phyloP scores from a whole-genome alignment of 2,113 vertebrate genomes.

The Gallinago undulata region DNA sequence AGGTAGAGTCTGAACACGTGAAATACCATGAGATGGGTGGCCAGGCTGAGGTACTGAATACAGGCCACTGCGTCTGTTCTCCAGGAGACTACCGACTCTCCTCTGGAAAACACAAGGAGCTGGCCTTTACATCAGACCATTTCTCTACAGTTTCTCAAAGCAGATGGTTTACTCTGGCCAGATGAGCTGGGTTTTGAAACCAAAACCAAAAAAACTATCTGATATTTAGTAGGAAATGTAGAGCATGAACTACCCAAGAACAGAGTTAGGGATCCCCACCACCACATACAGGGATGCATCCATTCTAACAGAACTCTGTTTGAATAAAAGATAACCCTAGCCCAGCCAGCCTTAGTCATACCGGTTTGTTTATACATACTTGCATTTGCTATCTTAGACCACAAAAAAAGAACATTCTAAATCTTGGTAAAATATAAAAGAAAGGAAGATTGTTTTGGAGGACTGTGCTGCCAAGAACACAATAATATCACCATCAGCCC shows the following conservation, averaged over 20 bases:
- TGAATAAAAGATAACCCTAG: neutral
- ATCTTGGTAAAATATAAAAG: slow-evolving; percentile 4
- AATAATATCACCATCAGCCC: neutral
- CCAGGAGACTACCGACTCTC: neutral
- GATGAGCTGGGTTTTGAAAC: neutral
- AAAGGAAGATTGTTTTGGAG: neutral
- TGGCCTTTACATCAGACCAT: neutral
- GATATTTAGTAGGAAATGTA: neutral
- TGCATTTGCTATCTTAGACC: neutral
- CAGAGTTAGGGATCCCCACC: neutral
- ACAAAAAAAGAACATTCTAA: slow-evolving; percentile 33
- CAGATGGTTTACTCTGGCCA: neutral
- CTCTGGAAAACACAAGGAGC: neutral
- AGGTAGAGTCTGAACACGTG: neutral
- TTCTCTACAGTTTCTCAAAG: neutral
- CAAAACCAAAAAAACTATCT: neutral
- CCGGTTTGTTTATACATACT: neutral
- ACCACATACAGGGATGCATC: neutral
- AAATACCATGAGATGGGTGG: neutral
- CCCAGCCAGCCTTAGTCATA: neutral
- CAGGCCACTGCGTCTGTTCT: neutral
- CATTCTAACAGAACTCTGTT: neutral
- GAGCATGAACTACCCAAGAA: neutral
- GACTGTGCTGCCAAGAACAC: slow-evolving; percentile 30
- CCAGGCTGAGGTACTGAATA: neutral